phyloP scores from a whole-genome alignment of 2,113 vertebrate genomes.

The Mionectes macconnelli region DNA sequence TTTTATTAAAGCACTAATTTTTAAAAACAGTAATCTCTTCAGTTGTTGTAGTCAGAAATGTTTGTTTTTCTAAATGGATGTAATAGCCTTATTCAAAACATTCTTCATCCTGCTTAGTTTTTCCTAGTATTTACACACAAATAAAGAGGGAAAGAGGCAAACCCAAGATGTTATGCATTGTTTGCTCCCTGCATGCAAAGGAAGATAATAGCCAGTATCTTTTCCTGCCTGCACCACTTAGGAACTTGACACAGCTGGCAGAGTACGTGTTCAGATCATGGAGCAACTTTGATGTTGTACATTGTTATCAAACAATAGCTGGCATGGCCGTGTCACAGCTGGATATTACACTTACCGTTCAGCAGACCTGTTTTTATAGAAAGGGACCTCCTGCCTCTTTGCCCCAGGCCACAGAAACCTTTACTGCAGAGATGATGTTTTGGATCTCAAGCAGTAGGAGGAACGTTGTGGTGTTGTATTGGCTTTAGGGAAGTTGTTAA shows the following conservation, averaged over 20 bases:
- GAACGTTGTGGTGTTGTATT: not conserved
- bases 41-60: not conserved
- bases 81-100: not conserved
- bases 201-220: not conserved
- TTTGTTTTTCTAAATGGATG: not conserved
- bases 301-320: conserved; percentile 29
- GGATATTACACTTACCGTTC: not conserved
- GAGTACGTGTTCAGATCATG: not conserved
- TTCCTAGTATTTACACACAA: not conserved
- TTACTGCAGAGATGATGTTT: not conserved
- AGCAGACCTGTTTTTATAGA: conserved; percentile 7
- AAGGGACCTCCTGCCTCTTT: conserved; percentile 31
- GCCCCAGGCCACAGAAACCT: not conserved
- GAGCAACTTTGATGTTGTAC: conserved; percentile 22
- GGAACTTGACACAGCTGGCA: conserved; percentile 18
- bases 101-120: not conserved
- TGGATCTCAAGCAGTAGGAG: not conserved
- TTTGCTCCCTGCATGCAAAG: not conserved
- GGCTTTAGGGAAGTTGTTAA: conserved; percentile 16
- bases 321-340: not conserved
- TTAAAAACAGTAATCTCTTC: not conserved
- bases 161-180: not conserved
- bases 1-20: not conserved
- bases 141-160: not conserved
- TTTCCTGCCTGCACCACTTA: not conserved